Conservation (phyloP, 2,113 vertebrate genomes). For the Mola mola region DNA sequence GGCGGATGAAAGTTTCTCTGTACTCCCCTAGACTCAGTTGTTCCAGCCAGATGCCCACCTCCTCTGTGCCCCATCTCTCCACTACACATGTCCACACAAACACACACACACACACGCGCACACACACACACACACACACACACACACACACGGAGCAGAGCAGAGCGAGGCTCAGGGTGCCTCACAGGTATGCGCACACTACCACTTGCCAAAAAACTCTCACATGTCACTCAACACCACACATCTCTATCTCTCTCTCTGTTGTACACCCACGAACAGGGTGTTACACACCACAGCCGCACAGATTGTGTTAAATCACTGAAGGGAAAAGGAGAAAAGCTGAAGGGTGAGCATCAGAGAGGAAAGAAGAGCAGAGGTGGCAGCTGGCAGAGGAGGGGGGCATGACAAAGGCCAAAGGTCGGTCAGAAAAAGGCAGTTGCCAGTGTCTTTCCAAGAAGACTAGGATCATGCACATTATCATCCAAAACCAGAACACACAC, state of each 20-base stretch:
- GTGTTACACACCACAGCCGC: no score
- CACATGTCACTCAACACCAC: background rate
- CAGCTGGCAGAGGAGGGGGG: conserved; percentile 54
- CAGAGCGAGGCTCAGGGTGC: conserved; percentile 72
- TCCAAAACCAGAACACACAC: conserved; percentile 54
- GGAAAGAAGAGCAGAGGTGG: conserved; percentile 44
- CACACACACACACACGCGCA: conserved; percentile 81
- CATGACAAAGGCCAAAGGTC: conserved; percentile 49
- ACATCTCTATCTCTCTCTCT: no score
- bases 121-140: conserved; percentile 84
- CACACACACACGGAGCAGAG: conserved; percentile 82
- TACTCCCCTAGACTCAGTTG: conserved; percentile 99
- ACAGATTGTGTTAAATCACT: conserved; percentile 35
- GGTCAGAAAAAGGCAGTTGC: conserved; percentile 36
- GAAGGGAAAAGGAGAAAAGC: conserved; percentile 2
- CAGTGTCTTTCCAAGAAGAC: conserved; percentile 18
- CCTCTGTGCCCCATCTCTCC: conserved; percentile 99
- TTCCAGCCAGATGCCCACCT: conserved; percentile 99
- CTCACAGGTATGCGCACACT: conserved; percentile 30
- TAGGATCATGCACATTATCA: conserved; percentile 59
- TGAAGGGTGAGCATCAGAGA: conserved; percentile 17
- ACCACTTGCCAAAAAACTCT: conserved; percentile 5
- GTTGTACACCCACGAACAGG: conserved; percentile 5
- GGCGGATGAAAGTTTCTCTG: conserved; percentile 97
- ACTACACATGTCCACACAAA: conserved; percentile 92